phyloP scores from a whole-genome alignment of 1,140 invertebrate species.

The Ditylenchus dipsaci region DNA sequence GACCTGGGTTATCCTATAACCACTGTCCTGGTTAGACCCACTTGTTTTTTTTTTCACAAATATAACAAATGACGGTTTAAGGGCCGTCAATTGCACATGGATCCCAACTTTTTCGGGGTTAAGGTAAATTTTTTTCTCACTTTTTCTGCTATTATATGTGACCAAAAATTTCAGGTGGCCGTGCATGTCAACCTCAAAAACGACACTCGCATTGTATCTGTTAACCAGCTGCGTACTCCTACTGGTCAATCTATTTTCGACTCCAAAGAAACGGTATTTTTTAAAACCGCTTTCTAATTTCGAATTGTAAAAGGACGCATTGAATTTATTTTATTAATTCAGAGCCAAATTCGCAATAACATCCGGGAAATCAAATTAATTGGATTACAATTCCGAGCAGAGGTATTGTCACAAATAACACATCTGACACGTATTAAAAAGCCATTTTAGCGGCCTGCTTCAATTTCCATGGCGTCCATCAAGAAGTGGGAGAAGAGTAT shows the following conservation, averaged over 20 bases:
- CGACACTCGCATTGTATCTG: constrained; percentile 20
- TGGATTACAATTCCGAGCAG: constrained; percentile 54
- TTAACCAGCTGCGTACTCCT: constrained; percentile 41
- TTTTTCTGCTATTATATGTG: neutral
- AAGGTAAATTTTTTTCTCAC: constrained; percentile 35
- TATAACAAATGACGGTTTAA: too few relatives aligned
- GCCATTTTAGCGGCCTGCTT: constrained; percentile 4
- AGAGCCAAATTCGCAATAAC: constrained; percentile 51
- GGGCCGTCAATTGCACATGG: constrained; percentile 50
- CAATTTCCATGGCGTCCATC: constrained; percentile 31
- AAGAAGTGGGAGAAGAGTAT: constrained; percentile 45
- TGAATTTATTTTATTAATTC: constrained; percentile 6
- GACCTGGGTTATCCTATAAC: constrained; percentile 56
- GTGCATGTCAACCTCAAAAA: constrained; percentile 17
- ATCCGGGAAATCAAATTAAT: constrained; percentile 49
- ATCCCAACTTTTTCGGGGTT: constrained; percentile 56
- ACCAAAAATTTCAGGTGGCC: constrained; percentile 5
- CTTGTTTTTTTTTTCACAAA: too few relatives aligned
- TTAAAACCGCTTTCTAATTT: too few relatives aligned
- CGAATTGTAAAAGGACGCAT: neutral
- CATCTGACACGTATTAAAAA: too few relatives aligned
- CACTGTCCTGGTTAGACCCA: constrained; percentile 45
- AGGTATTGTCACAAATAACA: constrained; percentile 4
- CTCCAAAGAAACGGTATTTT: constrained; percentile 22
- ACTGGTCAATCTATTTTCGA: constrained; percentile 46